Percentiles rank a stretch among this genome's conserved stretches.
phyloP scores from a whole-genome alignment of 2,797 vertebrate genomes.

The Eurystomus glaucurus region DNA sequence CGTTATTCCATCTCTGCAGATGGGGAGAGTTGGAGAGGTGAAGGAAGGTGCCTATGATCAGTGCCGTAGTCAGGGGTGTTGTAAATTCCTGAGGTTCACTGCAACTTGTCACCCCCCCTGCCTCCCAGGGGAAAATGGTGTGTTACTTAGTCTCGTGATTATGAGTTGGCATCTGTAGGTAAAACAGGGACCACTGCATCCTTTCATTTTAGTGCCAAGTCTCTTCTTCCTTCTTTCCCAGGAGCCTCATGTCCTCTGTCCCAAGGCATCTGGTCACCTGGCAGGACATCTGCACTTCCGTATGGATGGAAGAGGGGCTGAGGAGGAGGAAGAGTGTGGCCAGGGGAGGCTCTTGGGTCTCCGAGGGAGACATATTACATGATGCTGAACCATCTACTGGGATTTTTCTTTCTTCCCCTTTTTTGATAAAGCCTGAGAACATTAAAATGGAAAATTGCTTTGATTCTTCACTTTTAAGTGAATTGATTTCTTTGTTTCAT shows the following conservation, averaged over 20 bases:
- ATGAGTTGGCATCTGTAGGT: not conserved
- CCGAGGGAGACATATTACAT: fast-evolving
- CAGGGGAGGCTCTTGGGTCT: not conserved
- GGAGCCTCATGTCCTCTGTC: not conserved
- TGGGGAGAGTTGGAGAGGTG: not conserved
- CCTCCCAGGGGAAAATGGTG: not conserved
- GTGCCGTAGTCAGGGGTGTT: fast-evolving
- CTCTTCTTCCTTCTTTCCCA: not conserved
- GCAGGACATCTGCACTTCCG: fast-evolving
- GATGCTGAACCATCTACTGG: not conserved
- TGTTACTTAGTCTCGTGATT: not conserved
- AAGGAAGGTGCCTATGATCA: not conserved
- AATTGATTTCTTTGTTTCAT: not conserved
- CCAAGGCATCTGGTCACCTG: fast-evolving
- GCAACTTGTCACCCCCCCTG: not conserved
- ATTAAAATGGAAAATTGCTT: not conserved
- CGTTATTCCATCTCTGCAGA: fast-evolving
- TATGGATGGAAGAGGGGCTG: fast-evolving
- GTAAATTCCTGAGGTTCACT: not conserved
- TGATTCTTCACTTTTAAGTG: not conserved
- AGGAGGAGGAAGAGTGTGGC: not conserved
- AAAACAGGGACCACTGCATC: not conserved
- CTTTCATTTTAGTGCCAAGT: not conserved
- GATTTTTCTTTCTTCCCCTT: not conserved
- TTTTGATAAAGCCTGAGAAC: not conserved